A percentile compares a stretch with the other conserved stretches of the same genome.
phyloP scores from a whole-genome alignment of 2,113 vertebrate species.

The Blennius ocellaris region DNA sequence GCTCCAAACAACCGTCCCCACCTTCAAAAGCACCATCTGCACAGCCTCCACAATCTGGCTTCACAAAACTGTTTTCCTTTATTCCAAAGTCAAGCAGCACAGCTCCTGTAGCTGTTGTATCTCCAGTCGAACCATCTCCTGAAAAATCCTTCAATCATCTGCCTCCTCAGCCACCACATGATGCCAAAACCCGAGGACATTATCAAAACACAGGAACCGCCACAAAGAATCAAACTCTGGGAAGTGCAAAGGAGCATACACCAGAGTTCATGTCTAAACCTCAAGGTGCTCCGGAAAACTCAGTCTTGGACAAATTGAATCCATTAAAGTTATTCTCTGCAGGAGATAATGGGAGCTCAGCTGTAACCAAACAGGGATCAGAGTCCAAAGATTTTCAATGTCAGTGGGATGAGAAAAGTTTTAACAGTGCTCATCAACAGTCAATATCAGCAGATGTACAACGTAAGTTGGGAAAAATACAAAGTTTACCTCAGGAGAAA shows the following conservation, averaged over 20 bases:
- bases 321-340: conserved; percentile 78
- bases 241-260: conserved; percentile 26
- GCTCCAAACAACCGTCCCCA: conserved; percentile 82
- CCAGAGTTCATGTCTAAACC: conserved; percentile 61
- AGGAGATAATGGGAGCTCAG: conserved; percentile 34
- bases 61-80: conserved; percentile 79
- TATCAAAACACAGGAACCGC: conserved; percentile 29
- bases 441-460: not conserved
- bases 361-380: conserved; percentile 43
- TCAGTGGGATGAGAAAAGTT: conserved; percentile 18
- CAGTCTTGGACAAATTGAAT: conserved; percentile 85
- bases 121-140: conserved; percentile 69
- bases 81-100: conserved; percentile 77
- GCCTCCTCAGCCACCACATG: conserved; percentile 58
- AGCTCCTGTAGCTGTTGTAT: conserved; percentile 79
- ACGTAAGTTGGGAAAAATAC: conserved; percentile 26
- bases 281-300: conserved; percentile 78
- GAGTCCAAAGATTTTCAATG: conserved; percentile 33
- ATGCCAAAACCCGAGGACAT: conserved; percentile 56
- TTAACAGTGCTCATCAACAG: conserved; percentile 10
- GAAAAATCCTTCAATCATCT: conserved; percentile 74
- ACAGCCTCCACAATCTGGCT: conserved; percentile 76
- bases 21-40: conserved; percentile 70
- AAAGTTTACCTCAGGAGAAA: conserved; percentile 45
- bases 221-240: conserved; percentile 24